A percentile compares a stretch with the other conserved stretches of the same genome.
These are phyloP conservation scores for Hypsibius dujardini DNA, from an alignment of 1,140 invertebrate genomes.

Conservation along the genomic window DNA sequence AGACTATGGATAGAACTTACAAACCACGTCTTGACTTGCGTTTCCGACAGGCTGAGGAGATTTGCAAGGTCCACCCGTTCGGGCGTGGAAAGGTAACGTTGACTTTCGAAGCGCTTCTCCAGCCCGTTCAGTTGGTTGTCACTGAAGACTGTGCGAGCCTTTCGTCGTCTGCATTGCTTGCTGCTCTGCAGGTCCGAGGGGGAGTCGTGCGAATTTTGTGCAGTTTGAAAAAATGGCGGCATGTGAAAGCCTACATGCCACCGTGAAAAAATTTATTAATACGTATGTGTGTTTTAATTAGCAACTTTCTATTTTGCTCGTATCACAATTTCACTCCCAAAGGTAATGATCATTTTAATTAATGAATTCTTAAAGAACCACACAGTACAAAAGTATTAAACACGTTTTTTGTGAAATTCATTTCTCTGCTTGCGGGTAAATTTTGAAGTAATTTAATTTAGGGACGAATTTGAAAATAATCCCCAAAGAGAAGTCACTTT, in stretches of 20 bases:
- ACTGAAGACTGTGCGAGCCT: conserved; percentile 91
- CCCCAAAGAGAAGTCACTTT: too few relatives aligned
- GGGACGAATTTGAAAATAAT: too few relatives aligned
- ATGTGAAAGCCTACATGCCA: background rate
- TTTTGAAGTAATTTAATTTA: too few relatives aligned
- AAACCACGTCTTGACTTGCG: conserved; percentile 50
- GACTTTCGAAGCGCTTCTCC: conserved; percentile 83
- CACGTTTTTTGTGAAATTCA: too few relatives aligned
- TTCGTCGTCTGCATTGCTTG: conserved; percentile 72
- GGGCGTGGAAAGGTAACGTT: conserved; percentile 87
- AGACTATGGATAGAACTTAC: background rate
- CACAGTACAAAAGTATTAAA: too few relatives aligned
- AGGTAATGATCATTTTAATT: too few relatives aligned
- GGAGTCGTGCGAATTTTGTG: background rate
- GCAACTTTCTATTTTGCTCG: too few relatives aligned
- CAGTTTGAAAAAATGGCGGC: background rate
- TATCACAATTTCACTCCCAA: too few relatives aligned
- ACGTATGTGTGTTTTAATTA: too few relatives aligned
- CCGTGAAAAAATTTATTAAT: too few relatives aligned
- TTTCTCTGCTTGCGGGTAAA: too few relatives aligned
- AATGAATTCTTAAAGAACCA: too few relatives aligned
- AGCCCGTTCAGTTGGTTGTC: conserved; percentile 83
- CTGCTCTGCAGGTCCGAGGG: conserved; percentile 27
- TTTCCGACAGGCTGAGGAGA: conserved; percentile 77
- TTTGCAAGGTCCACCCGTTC: conserved; percentile 84